phyloP scores from a whole-genome alignment of 2,888 invertebrate species.

The Drosophila antonietae region DNA sequence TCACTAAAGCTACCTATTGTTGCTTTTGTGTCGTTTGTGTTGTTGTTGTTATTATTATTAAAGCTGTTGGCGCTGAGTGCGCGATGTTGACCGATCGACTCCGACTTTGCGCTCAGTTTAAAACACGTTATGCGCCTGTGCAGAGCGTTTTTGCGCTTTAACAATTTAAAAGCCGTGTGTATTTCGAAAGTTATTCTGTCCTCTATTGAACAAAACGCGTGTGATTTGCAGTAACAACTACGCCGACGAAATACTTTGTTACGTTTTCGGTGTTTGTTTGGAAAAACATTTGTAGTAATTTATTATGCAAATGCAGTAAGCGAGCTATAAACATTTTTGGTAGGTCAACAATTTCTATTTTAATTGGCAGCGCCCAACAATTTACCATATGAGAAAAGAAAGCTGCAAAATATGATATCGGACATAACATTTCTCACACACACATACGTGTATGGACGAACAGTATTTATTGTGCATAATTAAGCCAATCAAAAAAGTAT shows the following conservation, averaged over 20 bases:
- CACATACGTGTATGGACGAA: constrained; percentile 29
- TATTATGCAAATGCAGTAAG: constrained; percentile 71
- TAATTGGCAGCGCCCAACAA: constrained; percentile 72
- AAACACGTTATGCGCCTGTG: constrained; percentile 78
- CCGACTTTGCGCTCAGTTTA: constrained; percentile 61
- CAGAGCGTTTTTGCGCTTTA: constrained; percentile 71
- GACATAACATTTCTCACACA: constrained; percentile 23
- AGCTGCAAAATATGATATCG: constrained; percentile 46
- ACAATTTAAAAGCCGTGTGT: constrained; percentile 44
- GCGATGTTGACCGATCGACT: constrained; percentile 59
- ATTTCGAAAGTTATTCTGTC: constrained; percentile 68
- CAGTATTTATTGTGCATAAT: constrained; percentile 67
- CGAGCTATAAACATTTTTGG: constrained; percentile 54
- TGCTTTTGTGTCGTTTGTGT: constrained; percentile 34
- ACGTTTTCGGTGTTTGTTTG: constrained; percentile 30
- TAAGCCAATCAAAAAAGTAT: constrained; percentile 67
- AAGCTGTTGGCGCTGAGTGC: constrained; percentile 31
- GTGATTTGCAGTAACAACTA: constrained; percentile 49
- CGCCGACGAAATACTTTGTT: constrained; percentile 39
- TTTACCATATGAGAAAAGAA: constrained; percentile 71
- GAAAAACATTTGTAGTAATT: constrained; percentile 55
- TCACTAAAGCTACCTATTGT: constrained; percentile 71
- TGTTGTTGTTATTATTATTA: constrained; percentile 22
- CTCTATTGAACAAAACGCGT: constrained; percentile 47
- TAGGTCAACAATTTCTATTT: constrained; percentile 73